Conservation (phyloP, 2,797 vertebrate genomes). For the Helicolenus hilgendorfi region DNA sequence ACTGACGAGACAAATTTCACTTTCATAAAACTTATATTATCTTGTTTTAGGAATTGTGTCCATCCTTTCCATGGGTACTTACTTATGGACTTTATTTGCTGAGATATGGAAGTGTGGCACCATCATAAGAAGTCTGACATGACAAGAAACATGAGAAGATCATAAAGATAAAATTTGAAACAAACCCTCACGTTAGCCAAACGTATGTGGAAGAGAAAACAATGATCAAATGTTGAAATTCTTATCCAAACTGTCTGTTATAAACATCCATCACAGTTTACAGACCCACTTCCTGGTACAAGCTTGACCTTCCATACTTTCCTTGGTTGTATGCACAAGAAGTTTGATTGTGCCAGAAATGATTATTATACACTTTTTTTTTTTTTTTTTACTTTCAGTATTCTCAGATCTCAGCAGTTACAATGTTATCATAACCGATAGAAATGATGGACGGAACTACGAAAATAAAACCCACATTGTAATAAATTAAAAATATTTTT, state of each 20-base stretch:
- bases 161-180: neutral
- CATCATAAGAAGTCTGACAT: neutral
- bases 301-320: neutral
- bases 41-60: neutral
- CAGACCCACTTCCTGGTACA: constrained; percentile 6
- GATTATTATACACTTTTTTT: neutral
- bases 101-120: neutral
- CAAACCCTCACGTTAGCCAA: neutral
- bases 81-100: neutral
- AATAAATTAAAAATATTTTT: neutral
- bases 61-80: neutral
- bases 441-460: neutral
- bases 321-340: neutral
- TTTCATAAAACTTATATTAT: neutral
- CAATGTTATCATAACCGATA: neutral
- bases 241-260: neutral
- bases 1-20: neutral
- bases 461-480: neutral
- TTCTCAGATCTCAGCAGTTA: neutral
- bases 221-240: neutral
- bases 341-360: neutral
- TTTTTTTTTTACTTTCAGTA: neutral
- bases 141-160: neutral
- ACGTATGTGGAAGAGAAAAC: neutral
- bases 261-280: constrained; percentile 22